Percentiles rank a stretch among this genome's conserved stretches.
phyloP scores from a whole-genome alignment of 64 coral and sea anemone species.

The Catalaphyllia jardinei region DNA sequence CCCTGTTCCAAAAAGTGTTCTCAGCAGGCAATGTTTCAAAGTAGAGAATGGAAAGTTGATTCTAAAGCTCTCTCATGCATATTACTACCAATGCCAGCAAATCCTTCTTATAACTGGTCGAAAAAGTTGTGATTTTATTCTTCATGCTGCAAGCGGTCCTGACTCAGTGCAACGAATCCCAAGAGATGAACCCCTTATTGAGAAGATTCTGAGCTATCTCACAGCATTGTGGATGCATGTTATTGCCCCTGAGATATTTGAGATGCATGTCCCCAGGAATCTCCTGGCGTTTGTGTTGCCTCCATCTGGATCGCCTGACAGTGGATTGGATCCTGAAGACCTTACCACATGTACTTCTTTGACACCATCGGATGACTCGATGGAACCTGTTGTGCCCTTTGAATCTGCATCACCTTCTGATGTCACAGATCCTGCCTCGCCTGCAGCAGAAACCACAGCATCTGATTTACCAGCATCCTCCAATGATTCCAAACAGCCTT shows the following conservation, averaged over 20 bases:
- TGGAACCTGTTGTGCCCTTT: slow-evolving; percentile 7
- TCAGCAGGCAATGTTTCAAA: slow-evolving; percentile 65
- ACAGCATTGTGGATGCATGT: slow-evolving; percentile 49
- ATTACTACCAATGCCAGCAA: slow-evolving; percentile 70
- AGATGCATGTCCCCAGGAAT: slow-evolving; percentile 71
- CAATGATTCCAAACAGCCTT: background rate
- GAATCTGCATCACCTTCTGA: slow-evolving; percentile 25
- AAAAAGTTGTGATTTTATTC: slow-evolving; percentile 67
- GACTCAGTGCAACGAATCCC: slow-evolving; percentile 66
- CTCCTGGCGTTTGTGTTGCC: slow-evolving; percentile 65
- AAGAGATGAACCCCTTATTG: slow-evolving; percentile 36
- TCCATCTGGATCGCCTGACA: background rate
- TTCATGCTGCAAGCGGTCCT: slow-evolving; percentile 57
- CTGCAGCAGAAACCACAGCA: slow-evolving; percentile 16
- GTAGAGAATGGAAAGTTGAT: slow-evolving; percentile 57
- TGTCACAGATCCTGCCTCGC: background rate
- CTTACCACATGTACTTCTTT: slow-evolving; percentile 26
- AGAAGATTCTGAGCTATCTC: no score
- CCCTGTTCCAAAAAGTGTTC: slow-evolving; percentile 43
- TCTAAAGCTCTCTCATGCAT: slow-evolving; percentile 26
- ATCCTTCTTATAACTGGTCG: slow-evolving; percentile 57
- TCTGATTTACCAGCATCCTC: slow-evolving; percentile 20
- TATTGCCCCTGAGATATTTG: slow-evolving; percentile 58
- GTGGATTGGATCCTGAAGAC: slow-evolving; percentile 20
- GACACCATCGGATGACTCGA: background rate